phyloP scores from a whole-genome alignment of 2,113 vertebrate genomes.

The Kryptolebias marmoratus region DNA sequence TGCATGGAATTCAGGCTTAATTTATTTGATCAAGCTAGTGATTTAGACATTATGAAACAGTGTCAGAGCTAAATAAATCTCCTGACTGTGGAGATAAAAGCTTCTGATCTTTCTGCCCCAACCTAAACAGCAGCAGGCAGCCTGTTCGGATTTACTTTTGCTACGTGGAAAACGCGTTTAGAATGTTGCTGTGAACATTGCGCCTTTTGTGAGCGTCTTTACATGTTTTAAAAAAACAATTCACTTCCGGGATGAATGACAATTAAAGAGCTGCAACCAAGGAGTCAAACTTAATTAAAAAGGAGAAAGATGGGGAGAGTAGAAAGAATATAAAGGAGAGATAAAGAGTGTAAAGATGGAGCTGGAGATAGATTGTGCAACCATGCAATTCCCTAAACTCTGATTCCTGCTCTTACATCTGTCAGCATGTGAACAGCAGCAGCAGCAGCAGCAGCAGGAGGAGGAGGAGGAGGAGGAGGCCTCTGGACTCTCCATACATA shows the following conservation, averaged over 20 bases:
- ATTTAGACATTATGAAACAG: too few relatives aligned
- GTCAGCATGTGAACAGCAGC: slow-evolving; percentile 75
- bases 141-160: too few relatives aligned
- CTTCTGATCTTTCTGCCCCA: too few relatives aligned
- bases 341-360: slow-evolving; percentile 64
- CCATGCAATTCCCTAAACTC: slow-evolving; percentile 80
- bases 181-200: too few relatives aligned
- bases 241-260: background rate
- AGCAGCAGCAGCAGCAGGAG: slow-evolving; percentile 73
- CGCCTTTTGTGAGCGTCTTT: too few relatives aligned
- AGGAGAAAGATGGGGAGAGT: background rate
- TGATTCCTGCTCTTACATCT: slow-evolving; percentile 83
- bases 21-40: too few relatives aligned
- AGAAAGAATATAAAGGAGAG: slow-evolving; percentile 28
- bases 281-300: slow-evolving; percentile 20
- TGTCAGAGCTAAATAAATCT: too few relatives aligned
- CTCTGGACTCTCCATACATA: slow-evolving; percentile 92
- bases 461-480: slow-evolving; percentile 85
- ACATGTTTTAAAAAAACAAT: too few relatives aligned
- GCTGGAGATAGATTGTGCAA: slow-evolving; percentile 87
- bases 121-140: too few relatives aligned
- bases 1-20: too few relatives aligned
- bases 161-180: too few relatives aligned
- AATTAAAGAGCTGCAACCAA: slow-evolving; percentile 9
- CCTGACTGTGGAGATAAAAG: too few relatives aligned